A percentile compares a stretch with the other conserved stretches of the same genome.
Conservation (phyloP, 2,113 vertebrate species). For the Epinephelus cyanopodus region DNA sequence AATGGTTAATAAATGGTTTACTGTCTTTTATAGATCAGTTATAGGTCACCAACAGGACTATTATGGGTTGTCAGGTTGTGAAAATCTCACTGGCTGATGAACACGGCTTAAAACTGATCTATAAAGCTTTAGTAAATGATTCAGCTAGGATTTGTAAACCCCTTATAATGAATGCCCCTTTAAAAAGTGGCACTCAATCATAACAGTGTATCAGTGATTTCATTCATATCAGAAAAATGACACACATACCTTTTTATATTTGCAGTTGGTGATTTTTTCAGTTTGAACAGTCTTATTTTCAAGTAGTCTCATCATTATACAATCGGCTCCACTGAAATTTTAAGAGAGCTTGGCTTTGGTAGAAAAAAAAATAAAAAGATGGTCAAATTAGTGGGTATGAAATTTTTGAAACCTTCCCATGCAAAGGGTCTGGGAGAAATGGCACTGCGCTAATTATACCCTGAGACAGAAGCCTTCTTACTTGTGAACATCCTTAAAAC, state of each 20-base stretch:
- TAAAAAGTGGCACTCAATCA: not conserved
- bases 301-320: constrained; percentile 50
- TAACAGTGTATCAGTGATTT: not conserved
- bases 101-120: not conserved
- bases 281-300: constrained; percentile 36
- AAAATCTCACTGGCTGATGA: too few species aligned
- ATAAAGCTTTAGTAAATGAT: not conserved
- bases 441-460: constrained; percentile 66
- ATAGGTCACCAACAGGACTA: too few species aligned
- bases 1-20: too few species aligned
- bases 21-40: too few species aligned
- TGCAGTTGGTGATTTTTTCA: constrained; percentile 21
- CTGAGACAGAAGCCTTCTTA: constrained; percentile 57
- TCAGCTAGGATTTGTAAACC: not conserved
- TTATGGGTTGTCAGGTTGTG: too few species aligned
- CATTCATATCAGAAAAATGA: not conserved
- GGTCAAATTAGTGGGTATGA: constrained; percentile 63
- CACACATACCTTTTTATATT: not conserved
- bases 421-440: constrained; percentile 57
- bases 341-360: constrained; percentile 30
- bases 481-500: constrained; percentile 71
- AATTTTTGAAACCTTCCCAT: constrained; percentile 49
- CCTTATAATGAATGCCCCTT: not conserved
- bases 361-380: constrained; percentile 12
- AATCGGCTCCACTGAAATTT: constrained; percentile 23